These are phyloP conservation scores for Ictalurus furcatus DNA, from an alignment of 2,113 vertebrate species.

Conservation along the genomic window DNA sequence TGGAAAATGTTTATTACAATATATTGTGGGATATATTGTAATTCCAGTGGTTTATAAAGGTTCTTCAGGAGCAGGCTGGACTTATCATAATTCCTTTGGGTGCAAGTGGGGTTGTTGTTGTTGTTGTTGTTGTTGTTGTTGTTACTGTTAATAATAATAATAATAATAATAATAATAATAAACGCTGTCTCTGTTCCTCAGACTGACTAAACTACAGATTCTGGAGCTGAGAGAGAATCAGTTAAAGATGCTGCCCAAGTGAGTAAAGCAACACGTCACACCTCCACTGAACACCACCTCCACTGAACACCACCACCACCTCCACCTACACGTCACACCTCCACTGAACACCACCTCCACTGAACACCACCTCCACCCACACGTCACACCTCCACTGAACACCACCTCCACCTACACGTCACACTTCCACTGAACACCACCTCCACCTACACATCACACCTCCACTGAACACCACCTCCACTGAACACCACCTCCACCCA, in stretches of 20 bases:
- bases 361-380: too few species aligned
- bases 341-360: too few species aligned
- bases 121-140: not conserved
- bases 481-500: too few species aligned
- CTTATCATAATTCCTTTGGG: not conserved
- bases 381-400: too few species aligned
- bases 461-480: too few species aligned
- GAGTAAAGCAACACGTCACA: slow-evolving; percentile 65
- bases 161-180: not conserved
- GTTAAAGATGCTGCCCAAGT: slow-evolving; percentile 98
- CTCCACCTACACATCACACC: too few species aligned
- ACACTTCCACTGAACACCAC: not conserved
- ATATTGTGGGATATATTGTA: not conserved
- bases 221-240: slow-evolving; percentile 98
- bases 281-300: not conserved
- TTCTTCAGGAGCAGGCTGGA: not conserved
- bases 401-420: too few species aligned
- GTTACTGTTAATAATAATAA: not conserved
- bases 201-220: slow-evolving; percentile 95
- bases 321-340: not conserved
- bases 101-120: not conserved
- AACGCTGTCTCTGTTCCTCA: slow-evolving; percentile 60
- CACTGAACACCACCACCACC: not conserved
- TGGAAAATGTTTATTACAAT: not conserved
- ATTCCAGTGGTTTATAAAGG: not conserved